phyloP scores from a whole-genome alignment of 2,797 vertebrate genomes.

The Gymnothorax javanicus region DNA sequence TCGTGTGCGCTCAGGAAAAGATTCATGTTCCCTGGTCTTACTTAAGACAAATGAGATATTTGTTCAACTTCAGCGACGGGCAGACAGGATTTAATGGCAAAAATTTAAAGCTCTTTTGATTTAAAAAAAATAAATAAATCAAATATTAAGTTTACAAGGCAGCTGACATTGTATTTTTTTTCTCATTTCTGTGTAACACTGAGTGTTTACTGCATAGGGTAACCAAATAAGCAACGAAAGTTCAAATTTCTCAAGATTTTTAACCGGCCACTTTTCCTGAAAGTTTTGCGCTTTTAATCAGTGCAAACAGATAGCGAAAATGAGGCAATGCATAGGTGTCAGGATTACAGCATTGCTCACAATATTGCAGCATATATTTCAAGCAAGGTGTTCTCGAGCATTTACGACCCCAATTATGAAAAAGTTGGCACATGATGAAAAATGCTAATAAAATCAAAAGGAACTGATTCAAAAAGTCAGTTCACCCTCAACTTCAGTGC shows the following conservation, averaged over 20 bases:
- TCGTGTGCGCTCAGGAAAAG: constrained; percentile 50
- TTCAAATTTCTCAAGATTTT: background rate
- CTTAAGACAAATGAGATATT: constrained; percentile 48
- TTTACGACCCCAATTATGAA: too few species aligned
- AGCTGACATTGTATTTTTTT: background rate
- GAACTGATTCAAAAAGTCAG: too few species aligned
- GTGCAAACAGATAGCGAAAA: background rate
- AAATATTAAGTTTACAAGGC: constrained; percentile 4
- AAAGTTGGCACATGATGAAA: too few species aligned
- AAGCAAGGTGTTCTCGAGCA: background rate
- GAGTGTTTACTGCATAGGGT: background rate
- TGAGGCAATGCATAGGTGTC: background rate
- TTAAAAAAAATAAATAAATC: constrained; percentile 16
- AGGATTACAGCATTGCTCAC: background rate
- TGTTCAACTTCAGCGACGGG: constrained; percentile 34
- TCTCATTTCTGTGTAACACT: background rate
- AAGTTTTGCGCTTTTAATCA: background rate
- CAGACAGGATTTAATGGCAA: constrained; percentile 31
- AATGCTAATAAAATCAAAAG: too few species aligned
- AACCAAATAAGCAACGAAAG: background rate
- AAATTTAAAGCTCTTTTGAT: constrained; percentile 22
- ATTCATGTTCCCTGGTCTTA: constrained; percentile 48
- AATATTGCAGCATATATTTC: background rate
- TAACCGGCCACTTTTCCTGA: background rate
- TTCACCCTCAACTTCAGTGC: too few species aligned